Percentiles rank a stretch among this genome's conserved stretches.
These are phyloP conservation scores for Cetoscarus ocellatus DNA, from an alignment of 2,797 vertebrate species.

Conservation along the genomic window DNA sequence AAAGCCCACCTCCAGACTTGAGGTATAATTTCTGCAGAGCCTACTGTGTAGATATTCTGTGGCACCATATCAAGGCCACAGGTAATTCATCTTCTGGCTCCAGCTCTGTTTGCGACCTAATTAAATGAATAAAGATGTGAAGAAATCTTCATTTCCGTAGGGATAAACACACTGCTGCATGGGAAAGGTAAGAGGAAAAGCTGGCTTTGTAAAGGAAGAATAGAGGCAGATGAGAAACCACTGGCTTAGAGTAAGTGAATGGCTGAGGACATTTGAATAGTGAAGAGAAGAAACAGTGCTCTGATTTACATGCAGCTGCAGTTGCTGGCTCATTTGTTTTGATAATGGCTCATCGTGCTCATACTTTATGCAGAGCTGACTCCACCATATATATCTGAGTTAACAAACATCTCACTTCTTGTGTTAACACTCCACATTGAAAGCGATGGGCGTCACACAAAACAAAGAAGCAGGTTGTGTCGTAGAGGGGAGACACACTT, in stretches of 20 bases:
- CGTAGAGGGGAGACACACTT: slow-evolving; percentile 47
- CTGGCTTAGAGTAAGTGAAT: slow-evolving; percentile 58
- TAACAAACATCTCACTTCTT: slow-evolving; percentile 73
- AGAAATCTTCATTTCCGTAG: slow-evolving; percentile 72
- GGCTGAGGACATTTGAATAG: slow-evolving; percentile 68
- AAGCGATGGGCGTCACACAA: slow-evolving; percentile 52
- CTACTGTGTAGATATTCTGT: slow-evolving; percentile 61
- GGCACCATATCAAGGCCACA: slow-evolving; percentile 74
- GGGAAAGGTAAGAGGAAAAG: slow-evolving; percentile 70
- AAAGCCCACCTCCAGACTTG: slow-evolving; percentile 64
- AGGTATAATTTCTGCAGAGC: slow-evolving; percentile 68
- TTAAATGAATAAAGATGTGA: slow-evolving; percentile 83
- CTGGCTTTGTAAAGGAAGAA: slow-evolving; percentile 69
- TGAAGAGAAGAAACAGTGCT: slow-evolving; percentile 35
- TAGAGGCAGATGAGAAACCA: slow-evolving; percentile 60
- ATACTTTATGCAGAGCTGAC: slow-evolving; percentile 61
- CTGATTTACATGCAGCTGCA: slow-evolving; percentile 74
- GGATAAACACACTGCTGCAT: slow-evolving; percentile 72
- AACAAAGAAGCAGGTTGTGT: slow-evolving; percentile 64
- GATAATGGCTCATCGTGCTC: slow-evolving; percentile 70
- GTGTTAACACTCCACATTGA: slow-evolving; percentile 54
- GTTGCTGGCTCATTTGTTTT: slow-evolving; percentile 79
- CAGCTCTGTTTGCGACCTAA: slow-evolving; percentile 76
- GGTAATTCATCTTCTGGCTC: slow-evolving; percentile 81
- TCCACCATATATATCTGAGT: slow-evolving; percentile 64